phyloP scores from a whole-genome alignment of 2,113 vertebrate species.

The Entelurus aequoreus region DNA sequence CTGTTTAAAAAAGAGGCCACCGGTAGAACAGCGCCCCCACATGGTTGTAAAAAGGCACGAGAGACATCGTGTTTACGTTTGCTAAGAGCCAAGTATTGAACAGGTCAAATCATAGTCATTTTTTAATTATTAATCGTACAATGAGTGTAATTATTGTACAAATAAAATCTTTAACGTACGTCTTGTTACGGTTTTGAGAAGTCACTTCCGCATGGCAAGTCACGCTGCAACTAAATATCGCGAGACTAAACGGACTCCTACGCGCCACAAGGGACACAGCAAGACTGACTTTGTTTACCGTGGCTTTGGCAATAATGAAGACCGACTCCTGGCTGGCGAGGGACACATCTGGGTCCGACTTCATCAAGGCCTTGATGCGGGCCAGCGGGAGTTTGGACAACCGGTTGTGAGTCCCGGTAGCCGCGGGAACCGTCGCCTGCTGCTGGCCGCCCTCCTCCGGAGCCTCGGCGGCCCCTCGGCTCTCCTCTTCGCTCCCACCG shows the following conservation, averaged over 20 bases:
- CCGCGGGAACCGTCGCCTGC: slow-evolving; percentile 37
- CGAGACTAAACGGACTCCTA: neutral
- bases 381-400: slow-evolving; percentile 81
- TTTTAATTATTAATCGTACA: too few species aligned
- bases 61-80: too few species aligned
- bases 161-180: too few species aligned
- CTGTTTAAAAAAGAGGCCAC: too few species aligned
- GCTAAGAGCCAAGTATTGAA: too few species aligned
- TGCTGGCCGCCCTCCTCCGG: slow-evolving; percentile 57
- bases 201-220: neutral
- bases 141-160: too few species aligned
- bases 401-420: slow-evolving; percentile 53
- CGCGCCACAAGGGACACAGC: neutral
- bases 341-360: slow-evolving; percentile 87
- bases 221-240: neutral
- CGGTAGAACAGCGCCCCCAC: too few species aligned
- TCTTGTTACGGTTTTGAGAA: neutral
- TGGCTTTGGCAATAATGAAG: slow-evolving; percentile 88
- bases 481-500: slow-evolving; percentile 53
- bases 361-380: slow-evolving; percentile 88
- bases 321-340: slow-evolving; percentile 91
- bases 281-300: slow-evolving; percentile 65
- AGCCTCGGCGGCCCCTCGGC: slow-evolving; percentile 52
- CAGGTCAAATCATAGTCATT: too few species aligned
- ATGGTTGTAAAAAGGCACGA: too few species aligned